phyloP scores from a whole-genome alignment of 30 jellyfish, hydroid and myxozoan species.

The Aurelia aurita complex sp. Pacific region DNA sequence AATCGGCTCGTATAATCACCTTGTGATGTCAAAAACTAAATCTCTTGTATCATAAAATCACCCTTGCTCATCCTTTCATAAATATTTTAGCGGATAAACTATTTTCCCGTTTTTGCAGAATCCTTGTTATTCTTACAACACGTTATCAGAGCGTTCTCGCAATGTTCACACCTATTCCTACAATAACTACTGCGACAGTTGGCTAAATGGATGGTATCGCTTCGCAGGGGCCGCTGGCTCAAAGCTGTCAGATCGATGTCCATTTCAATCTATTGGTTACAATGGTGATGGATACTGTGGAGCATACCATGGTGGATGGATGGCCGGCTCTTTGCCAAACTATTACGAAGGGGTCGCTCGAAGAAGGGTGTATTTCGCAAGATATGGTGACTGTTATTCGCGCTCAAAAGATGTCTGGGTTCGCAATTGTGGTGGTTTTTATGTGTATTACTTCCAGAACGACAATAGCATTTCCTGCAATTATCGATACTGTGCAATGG shows the following conservation, averaged over 20 bases:
- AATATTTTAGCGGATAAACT: neutral
- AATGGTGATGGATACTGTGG: slow-evolving; percentile 26
- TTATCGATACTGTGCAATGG: slow-evolving; percentile 44
- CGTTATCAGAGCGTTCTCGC: slow-evolving; percentile 31
- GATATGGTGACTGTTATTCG: slow-evolving; percentile 14
- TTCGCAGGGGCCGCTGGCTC: slow-evolving; percentile 46
- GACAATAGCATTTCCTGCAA: neutral
- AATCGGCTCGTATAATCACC: no score
- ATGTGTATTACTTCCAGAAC: slow-evolving; percentile 19
- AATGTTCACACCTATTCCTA: neutral
- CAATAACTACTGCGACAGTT: neutral
- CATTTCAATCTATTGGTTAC: neutral
- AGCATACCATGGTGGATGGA: slow-evolving; percentile 37
- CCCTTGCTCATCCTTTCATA: no score
- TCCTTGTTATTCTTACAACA: slow-evolving; percentile 25
- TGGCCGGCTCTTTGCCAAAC: slow-evolving; percentile 32
- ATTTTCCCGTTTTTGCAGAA: neutral
- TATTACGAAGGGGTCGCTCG: slow-evolving; percentile 35
- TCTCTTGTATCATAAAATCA: no score
- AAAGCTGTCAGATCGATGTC: slow-evolving; percentile 17
- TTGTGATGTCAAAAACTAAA: no score
- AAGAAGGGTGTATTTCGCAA: slow-evolving; percentile 35
- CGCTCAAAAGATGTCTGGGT: slow-evolving; percentile 12
- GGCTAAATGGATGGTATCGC: slow-evolving; percentile 50
- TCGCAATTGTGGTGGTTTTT: slow-evolving; percentile 38